These are phyloP conservation scores for Phalanger gymnotis DNA, from an alignment of 2,797 vertebrate genomes.

Conservation along the genomic window DNA sequence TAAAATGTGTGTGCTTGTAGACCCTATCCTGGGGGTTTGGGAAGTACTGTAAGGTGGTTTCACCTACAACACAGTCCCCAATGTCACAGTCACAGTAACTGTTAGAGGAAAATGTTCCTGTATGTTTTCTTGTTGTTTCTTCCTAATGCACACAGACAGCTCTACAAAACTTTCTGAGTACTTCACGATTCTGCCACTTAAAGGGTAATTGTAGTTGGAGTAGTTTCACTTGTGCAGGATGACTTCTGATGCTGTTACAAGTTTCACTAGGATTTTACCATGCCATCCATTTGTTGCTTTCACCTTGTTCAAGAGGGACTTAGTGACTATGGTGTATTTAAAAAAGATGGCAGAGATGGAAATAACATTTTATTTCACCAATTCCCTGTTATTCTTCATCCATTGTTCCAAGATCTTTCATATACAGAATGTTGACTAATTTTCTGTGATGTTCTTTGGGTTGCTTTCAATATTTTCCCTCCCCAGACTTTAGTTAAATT, in stretches of 20 bases:
- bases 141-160: neutral
- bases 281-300: neutral
- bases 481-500: constrained; percentile 12
- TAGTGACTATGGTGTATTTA: constrained; percentile 15
- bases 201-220: neutral
- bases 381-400: constrained; percentile 28
- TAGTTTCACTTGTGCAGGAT: neutral
- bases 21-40: neutral
- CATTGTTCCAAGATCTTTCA: constrained; percentile 19
- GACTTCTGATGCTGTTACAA: neutral
- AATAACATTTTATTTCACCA: constrained; percentile 64
- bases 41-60: neutral
- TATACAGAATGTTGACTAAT: constrained; percentile 26
- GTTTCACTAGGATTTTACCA: neutral
- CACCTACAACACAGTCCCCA: neutral
- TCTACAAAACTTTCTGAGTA: neutral
- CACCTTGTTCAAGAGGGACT: neutral
- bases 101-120: neutral
- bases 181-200: neutral
- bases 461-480: constrained; percentile 43
- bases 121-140: neutral
- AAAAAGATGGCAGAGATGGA: constrained; percentile 43
- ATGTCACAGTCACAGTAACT: neutral
- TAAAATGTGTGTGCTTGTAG: neutral
- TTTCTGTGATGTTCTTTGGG: neutral